These are phyloP conservation scores for Tympanoctomys barrerae DNA, from an alignment of 2,797 vertebrate genomes.

Conservation along the genomic window DNA sequence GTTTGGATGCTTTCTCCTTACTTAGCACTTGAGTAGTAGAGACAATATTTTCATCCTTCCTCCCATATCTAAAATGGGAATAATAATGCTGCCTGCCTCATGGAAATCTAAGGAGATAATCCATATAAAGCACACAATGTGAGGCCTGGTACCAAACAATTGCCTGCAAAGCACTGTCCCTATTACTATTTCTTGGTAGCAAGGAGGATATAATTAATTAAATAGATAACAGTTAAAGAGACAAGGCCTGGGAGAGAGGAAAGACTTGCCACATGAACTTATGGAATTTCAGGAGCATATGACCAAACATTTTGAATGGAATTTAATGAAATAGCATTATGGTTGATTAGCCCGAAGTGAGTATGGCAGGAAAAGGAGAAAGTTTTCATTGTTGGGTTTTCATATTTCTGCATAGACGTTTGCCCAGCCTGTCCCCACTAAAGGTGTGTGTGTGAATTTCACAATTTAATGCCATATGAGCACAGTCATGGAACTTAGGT, in stretches of 20 bases:
- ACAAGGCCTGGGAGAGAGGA: background rate
- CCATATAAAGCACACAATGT: background rate
- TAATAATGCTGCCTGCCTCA: background rate
- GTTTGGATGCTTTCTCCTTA: background rate
- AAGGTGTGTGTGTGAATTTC: background rate
- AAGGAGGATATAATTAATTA: background rate
- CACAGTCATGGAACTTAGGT: background rate
- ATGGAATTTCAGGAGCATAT: background rate
- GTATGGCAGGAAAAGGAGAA: background rate
- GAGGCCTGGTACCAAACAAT: background rate
- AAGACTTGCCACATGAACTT: slow-evolving; percentile 22
- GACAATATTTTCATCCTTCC: slow-evolving; percentile 8
- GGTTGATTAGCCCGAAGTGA: background rate
- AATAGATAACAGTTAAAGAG: background rate
- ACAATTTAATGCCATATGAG: background rate
- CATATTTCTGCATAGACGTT: background rate
- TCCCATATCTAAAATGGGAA: background rate
- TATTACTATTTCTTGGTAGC: background rate
- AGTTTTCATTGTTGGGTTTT: background rate
- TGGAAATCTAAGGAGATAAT: background rate
- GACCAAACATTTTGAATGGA: background rate
- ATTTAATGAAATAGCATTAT: background rate
- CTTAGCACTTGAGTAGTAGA: background rate
- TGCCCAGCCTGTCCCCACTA: background rate
- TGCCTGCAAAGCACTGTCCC: background rate